phyloP scores from a whole-genome alignment of 2,113 vertebrate genomes.

The Larimichthys crocea region DNA sequence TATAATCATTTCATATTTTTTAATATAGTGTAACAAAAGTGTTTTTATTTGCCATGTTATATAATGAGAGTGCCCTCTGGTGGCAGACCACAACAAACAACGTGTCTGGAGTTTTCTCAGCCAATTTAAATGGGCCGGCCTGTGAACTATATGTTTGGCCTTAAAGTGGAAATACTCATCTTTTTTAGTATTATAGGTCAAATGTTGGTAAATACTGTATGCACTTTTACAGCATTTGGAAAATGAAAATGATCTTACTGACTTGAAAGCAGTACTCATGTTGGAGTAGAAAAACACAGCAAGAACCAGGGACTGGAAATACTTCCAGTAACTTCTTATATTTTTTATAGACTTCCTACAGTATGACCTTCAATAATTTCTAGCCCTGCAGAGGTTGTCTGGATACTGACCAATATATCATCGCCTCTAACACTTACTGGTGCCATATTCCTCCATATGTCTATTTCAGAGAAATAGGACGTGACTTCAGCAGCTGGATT shows the following conservation, averaged over 20 bases:
- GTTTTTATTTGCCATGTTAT: neutral
- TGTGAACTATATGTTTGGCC: neutral
- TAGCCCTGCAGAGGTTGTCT: neutral
- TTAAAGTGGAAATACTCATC: neutral
- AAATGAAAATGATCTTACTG: neutral
- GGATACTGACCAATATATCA: neutral
- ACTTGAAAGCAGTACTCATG: neutral
- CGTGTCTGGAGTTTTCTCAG: neutral
- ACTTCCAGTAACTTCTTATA: neutral
- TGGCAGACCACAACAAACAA: constrained; percentile 4
- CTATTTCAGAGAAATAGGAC: neutral
- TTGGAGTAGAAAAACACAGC: neutral
- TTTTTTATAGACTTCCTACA: neutral
- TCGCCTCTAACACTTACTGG: neutral
- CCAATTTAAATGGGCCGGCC: no score
- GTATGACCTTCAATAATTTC: constrained; percentile 1
- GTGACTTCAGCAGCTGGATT: neutral
- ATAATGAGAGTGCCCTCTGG: constrained; percentile 42
- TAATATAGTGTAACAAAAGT: neutral
- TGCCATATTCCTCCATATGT: neutral
- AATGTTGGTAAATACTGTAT: neutral
- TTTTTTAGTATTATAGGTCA: neutral
- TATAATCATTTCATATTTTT: neutral
- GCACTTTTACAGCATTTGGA: neutral
- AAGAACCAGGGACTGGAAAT: neutral